Evolutionary conservation across 2,888 invertebrate species (phyloP), one percentile per base, ranked within the genome.

Genomic region (Aplocera efformata): DNA sequence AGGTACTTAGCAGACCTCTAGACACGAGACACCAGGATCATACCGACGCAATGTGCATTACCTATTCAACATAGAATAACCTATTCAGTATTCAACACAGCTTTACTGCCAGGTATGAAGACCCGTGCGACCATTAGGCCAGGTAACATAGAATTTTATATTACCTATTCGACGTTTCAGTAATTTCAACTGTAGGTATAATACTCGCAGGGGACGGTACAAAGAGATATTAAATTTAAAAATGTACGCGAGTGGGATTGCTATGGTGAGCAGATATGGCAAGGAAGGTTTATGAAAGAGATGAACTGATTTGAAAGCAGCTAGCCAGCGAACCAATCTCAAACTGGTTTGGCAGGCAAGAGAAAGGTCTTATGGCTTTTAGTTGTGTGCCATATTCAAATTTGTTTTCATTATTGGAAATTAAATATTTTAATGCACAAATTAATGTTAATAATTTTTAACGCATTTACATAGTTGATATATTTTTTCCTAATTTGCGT

Each of bases 201-300:
- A 69, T 60, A 58, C 61, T 63, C 77, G 50, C 67, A 37, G 48
- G 70, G 63, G 72, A 72, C 60, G 60, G 63, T 64, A 71, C 78
- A 76, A 72, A 76, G 74, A 69, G 73, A 75, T 79, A 79, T 82
- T 79, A 82, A 77, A 77, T 79, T 81, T 80, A 79, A 82, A 81
- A 77, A 82, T 81, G 75, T 74, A 80, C 64, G 63, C 58, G 45
- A 32, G 50, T 40, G 63, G 67, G 68, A 72, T 73, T 72, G 67
- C 63, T 59, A 39, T 46, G 49, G 34, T 36, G 46, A 40, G 45
- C 46, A 51, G 43, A 36, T 40, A 6, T 26, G 20, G 20, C 10
- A 20, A 28, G 10, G 25, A 20, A 10, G 8, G n/a, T 21, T 6
- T 10, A 7, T 36, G 3, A 1, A 22, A n/a, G 29, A 9, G 13